A percentile compares a stretch with the other conserved stretches of the same genome.
Evolutionary conservation across 1,140 invertebrate genomes (phyloP).

Genomic region (Drosophila pectinifera): DNA sequence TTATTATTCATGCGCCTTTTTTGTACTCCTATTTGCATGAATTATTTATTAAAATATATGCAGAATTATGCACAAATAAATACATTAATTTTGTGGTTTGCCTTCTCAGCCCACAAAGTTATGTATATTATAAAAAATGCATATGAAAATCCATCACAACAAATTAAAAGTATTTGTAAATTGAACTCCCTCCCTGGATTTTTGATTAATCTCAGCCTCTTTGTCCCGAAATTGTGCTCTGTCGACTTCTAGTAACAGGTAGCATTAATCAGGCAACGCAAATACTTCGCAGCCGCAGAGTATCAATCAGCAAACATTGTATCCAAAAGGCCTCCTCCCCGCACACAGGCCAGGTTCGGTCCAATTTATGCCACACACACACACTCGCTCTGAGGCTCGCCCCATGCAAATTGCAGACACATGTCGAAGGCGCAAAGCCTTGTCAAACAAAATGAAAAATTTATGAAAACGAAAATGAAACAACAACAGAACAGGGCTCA

Average conservation of each 20-base stretch:
- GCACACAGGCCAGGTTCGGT: slow-evolving; percentile 26
- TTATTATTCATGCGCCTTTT: background rate
- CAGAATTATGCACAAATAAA: too few species aligned
- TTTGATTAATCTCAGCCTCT: background rate
- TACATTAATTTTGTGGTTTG: too few species aligned
- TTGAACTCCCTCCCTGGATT: background rate
- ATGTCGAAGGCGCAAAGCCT: slow-evolving; percentile 76
- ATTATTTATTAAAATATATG: background rate
- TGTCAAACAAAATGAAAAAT: slow-evolving; percentile 78
- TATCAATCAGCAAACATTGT: slow-evolving; percentile 44
- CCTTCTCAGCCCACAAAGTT: too few species aligned
- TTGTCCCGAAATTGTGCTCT: background rate
- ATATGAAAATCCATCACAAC: background rate
- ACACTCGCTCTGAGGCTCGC: slow-evolving; percentile 18
- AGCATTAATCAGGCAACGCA: slow-evolving; percentile 27
- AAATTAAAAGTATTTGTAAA: background rate
- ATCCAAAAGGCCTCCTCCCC: background rate
- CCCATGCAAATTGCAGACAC: slow-evolving; percentile 76
- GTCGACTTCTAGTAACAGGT: background rate
- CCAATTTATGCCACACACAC: slow-evolving; percentile 14
- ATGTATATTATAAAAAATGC: background rate
- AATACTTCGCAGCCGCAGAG: slow-evolving; percentile 39
- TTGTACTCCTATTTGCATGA: too few species aligned
- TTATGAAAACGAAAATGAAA: slow-evolving; percentile 73
- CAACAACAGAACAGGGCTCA: slow-evolving; percentile 44